These are phyloP conservation scores for Solea solea DNA, from an alignment of 2,113 vertebrate genomes.

Conservation along the genomic window DNA sequence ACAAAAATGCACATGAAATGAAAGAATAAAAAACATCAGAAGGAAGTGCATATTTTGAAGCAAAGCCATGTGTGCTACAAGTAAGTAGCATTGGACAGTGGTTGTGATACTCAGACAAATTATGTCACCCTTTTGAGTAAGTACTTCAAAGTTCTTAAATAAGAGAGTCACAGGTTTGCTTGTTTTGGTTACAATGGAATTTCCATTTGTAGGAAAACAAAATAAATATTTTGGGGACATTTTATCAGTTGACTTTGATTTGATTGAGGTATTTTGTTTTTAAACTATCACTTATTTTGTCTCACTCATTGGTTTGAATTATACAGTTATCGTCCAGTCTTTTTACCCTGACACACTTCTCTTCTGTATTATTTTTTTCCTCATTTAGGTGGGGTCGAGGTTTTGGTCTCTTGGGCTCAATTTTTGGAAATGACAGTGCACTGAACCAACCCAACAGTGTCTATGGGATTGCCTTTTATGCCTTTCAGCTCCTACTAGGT, in stretches of 20 bases:
- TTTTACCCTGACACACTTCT: neutral
- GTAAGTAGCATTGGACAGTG: too few relatives aligned
- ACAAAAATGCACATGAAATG: too few relatives aligned
- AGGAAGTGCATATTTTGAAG: too few relatives aligned
- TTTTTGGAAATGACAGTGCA: conserved; percentile 97
- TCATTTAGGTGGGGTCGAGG: conserved; percentile 94
- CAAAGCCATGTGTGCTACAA: too few relatives aligned
- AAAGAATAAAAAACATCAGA: too few relatives aligned
- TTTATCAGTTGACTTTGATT: neutral
- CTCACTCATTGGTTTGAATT: neutral
- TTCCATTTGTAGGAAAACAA: neutral
- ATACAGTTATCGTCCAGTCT: neutral
- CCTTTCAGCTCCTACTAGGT: conserved; percentile 98
- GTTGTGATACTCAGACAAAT: neutral
- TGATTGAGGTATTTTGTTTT: too few relatives aligned
- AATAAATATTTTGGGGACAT: neutral
- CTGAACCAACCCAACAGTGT: conserved; percentile 99
- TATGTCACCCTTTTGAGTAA: neutral
- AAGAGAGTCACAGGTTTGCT: neutral
- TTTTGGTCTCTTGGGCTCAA: conserved; percentile 96
- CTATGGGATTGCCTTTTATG: conserved; percentile 97
- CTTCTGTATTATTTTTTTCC: conserved; percentile 19
- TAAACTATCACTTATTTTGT: neutral
- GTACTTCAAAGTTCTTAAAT: neutral
- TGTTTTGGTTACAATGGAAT: neutral